These are phyloP conservation scores for Cataglyphis rosenhaueri DNA, from an alignment of 2,888 invertebrate species.

Conservation along the genomic window DNA sequence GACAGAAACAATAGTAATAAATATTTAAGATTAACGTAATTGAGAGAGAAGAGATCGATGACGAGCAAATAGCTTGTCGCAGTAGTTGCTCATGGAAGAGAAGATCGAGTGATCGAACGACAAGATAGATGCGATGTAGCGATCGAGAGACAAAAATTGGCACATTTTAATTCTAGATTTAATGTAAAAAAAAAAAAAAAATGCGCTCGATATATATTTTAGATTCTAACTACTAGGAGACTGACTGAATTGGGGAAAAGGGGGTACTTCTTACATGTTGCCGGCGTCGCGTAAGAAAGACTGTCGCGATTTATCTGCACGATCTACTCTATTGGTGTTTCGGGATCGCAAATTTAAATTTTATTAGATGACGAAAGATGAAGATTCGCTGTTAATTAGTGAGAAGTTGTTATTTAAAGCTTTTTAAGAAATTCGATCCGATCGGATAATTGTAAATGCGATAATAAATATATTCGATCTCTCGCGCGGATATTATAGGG, in stretches of 20 bases:
- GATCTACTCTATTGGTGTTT: constrained; percentile 42
- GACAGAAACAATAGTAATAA: constrained; percentile 71
- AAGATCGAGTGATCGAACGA: constrained; percentile 57
- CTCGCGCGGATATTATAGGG: neutral
- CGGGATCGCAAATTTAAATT: constrained; percentile 26
- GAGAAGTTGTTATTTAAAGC: constrained; percentile 17
- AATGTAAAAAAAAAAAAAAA: neutral
- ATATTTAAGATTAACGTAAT: constrained; percentile 58
- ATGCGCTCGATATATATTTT: constrained; percentile 57
- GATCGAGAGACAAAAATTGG: neutral
- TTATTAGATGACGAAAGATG: neutral
- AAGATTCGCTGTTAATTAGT: constrained; percentile 16
- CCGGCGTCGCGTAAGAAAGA: neutral
- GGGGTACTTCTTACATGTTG: constrained; percentile 35
- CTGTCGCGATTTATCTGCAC: constrained; percentile 10
- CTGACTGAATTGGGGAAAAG: constrained; percentile 47
- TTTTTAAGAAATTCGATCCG: constrained; percentile 33
- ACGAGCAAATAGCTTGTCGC: constrained; percentile 52
- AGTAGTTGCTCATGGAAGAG: constrained; percentile 59
- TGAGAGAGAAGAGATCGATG: constrained; percentile 39
- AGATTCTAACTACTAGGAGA: constrained; percentile 57
- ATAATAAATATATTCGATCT: constrained; percentile 20
- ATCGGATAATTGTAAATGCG: constrained; percentile 15
- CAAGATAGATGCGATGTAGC: neutral
- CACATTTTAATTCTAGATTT: constrained; percentile 30